Evolutionary conservation across 2,113 vertebrate genomes (phyloP).

Genomic region (Fregata magnificens): DNA sequence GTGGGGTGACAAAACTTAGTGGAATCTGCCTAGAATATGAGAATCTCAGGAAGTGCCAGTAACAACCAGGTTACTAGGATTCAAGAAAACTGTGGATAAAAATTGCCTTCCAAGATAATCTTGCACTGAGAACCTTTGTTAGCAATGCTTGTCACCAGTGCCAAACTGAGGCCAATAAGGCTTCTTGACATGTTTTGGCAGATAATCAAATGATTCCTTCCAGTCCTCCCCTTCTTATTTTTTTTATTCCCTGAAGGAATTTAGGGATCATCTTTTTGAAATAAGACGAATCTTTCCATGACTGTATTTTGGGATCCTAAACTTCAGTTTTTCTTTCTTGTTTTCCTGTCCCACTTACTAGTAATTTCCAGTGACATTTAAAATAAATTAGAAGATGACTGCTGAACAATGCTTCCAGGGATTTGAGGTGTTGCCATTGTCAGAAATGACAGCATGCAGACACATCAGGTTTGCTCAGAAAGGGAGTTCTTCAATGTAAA

Average conservation of each 20-base stretch:
- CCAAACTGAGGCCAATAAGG: neutral
- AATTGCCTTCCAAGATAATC: neutral
- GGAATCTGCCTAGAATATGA: neutral
- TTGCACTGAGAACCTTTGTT: neutral
- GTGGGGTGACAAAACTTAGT: neutral
- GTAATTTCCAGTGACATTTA: neutral
- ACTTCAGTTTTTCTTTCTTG: neutral
- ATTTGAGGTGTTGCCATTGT: neutral
- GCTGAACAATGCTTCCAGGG: neutral
- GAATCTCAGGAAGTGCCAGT: neutral
- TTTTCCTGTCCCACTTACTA: neutral
- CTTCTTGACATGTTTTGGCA: neutral
- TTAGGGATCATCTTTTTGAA: neutral
- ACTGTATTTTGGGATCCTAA: neutral
- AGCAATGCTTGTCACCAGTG: neutral
- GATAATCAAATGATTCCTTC: neutral
- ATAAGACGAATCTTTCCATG: neutral
- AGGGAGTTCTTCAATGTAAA: neutral
- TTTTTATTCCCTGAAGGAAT: neutral
- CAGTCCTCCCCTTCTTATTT: neutral
- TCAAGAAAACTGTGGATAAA: neutral
- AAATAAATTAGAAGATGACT: neutral
- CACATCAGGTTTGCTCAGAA: neutral
- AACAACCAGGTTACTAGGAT: neutral
- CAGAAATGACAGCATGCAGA: conserved; percentile 33